Percentiles rank a stretch among this genome's conserved stretches.
phyloP scores from a whole-genome alignment of 2,888 invertebrate species.

The Cryptocheilus praepositus region DNA sequence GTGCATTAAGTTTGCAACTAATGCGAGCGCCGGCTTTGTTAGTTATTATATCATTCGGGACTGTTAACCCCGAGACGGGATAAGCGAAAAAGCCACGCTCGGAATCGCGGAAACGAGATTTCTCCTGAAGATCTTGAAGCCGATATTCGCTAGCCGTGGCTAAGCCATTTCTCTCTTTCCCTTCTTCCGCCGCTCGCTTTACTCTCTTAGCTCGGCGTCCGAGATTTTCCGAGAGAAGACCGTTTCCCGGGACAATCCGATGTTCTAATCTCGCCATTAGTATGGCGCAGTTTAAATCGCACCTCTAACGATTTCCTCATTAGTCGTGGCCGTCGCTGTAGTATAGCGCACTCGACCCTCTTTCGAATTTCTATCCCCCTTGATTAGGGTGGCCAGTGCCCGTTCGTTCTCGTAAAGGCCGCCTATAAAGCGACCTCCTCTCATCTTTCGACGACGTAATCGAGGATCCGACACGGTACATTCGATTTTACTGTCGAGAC shows the following conservation, averaged over 20 bases:
- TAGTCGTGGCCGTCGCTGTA: slow-evolving; percentile 32
- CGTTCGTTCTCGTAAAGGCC: slow-evolving; percentile 13
- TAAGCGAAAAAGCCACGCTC: no score
- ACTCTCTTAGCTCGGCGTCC: not conserved
- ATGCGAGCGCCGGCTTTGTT: no score
- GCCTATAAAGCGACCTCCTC: slow-evolving; percentile 4
- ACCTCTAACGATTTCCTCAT: slow-evolving; percentile 42
- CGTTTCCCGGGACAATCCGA: slow-evolving; percentile 8
- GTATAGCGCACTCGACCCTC: slow-evolving; percentile 21
- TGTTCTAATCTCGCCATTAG: slow-evolving; percentile 45
- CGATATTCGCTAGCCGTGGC: slow-evolving; percentile 24
- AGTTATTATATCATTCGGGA: no score
- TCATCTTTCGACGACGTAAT: slow-evolving; percentile 3
- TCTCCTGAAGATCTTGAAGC: not conserved
- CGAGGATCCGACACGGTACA: no score
- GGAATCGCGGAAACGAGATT: slow-evolving; percentile 21
- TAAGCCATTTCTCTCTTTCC: slow-evolving; percentile 17
- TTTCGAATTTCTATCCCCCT: slow-evolving; percentile 38
- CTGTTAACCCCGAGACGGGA: no score
- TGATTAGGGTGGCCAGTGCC: not conserved
- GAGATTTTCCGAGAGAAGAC: slow-evolving; percentile 29
- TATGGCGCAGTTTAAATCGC: slow-evolving; percentile 36
- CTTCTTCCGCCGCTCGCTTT: no score
- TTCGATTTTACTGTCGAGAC: no score
- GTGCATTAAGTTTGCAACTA: no score